Evolutionary conservation across 2,797 vertebrate species (phyloP).

Genomic region (Rousettus madagascariensis): DNA sequence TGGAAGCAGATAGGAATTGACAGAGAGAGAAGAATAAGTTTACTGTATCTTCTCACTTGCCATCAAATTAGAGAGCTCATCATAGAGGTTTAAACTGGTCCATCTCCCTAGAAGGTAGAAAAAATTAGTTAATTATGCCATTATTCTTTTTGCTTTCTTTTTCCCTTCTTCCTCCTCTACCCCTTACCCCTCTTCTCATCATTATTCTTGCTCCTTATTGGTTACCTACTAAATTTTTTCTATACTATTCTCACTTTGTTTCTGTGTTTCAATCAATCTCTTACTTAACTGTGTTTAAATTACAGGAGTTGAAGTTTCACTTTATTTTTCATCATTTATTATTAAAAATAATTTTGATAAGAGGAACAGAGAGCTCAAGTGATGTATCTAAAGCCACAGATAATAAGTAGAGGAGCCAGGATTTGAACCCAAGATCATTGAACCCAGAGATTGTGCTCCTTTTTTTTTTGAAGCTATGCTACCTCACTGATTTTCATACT

Average conservation of each 20-base stretch:
- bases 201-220: neutral
- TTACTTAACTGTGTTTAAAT: neutral
- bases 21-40: neutral
- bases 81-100: slow-evolving; percentile 46
- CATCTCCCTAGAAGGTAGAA: slow-evolving; percentile 58
- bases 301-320: neutral
- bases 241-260: neutral
- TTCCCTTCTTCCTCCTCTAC: too few species aligned
- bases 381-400: neutral
- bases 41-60: neutral
- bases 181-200: too few species aligned
- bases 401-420: neutral
- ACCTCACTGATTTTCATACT: neutral
- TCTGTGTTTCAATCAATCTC: neutral
- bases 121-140: neutral
- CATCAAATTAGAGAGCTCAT: neutral
- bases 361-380: neutral
- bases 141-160: neutral
- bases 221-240: neutral
- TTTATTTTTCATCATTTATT: neutral
- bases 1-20: neutral
- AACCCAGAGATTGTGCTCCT: neutral
- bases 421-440: neutral
- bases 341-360: neutral
- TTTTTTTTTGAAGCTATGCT: neutral